These are phyloP conservation scores for Corythaeola cristata DNA, from an alignment of 2,113 vertebrate species.

Conservation along the genomic window DNA sequence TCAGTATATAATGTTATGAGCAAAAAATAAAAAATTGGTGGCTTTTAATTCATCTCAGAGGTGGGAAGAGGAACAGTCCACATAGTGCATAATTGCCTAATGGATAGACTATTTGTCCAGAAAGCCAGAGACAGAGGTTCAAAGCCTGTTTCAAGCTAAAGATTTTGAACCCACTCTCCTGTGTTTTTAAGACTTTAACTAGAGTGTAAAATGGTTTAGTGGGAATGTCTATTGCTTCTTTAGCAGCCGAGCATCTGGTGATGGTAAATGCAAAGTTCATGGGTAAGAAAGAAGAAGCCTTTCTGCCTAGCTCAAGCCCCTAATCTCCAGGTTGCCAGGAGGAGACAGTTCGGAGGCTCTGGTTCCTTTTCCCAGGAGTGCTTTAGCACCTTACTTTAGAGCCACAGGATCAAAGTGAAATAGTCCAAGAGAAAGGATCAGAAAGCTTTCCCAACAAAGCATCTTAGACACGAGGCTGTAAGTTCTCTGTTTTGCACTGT, in stretches of 20 bases:
- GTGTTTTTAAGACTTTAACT: background rate
- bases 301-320: background rate
- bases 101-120: background rate
- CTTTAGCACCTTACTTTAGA: background rate
- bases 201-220: background rate
- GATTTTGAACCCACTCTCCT: background rate
- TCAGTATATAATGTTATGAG: background rate
- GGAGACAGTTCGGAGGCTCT: background rate
- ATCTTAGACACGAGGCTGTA: background rate
- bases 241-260: background rate
- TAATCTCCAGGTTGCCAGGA: background rate
- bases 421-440: background rate
- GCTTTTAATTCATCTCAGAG: background rate
- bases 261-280: background rate
- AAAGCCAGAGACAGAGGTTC: background rate
- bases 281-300: background rate
- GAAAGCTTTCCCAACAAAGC: background rate
- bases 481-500: background rate
- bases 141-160: background rate
- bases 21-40: background rate
- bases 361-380: background rate
- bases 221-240: background rate
- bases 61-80: background rate
- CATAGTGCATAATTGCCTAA: background rate
- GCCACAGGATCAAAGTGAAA: background rate